Conservation (phyloP, 2,113 vertebrate species). For the Stegostoma tigrinum region DNA sequence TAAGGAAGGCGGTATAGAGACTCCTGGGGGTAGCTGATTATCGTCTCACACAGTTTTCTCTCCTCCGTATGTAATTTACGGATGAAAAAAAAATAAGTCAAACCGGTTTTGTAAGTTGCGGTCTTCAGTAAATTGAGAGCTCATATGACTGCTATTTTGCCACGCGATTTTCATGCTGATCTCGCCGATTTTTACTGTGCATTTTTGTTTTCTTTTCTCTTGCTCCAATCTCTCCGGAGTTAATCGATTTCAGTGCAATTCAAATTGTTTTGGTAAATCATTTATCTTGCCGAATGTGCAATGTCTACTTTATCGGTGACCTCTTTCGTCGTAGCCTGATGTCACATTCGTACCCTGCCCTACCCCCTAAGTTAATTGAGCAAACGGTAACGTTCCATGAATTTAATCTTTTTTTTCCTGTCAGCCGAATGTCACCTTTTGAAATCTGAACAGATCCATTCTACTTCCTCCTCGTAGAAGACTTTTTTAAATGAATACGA, state of each 20-base stretch:
- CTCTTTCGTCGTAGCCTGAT: background rate
- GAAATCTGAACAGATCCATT: background rate
- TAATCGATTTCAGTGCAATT: background rate
- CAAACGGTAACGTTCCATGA: background rate
- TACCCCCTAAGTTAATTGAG: background rate
- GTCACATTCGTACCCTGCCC: background rate
- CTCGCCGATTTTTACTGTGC: background rate
- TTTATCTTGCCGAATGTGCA: background rate
- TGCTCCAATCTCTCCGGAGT: background rate
- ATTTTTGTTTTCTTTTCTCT: background rate
- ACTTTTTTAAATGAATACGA: background rate
- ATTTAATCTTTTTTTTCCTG: background rate
- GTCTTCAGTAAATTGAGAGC: background rate
- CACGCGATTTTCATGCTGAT: background rate
- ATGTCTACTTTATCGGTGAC: no score
- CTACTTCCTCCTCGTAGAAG: background rate
- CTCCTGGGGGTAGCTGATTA: background rate
- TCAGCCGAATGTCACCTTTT: background rate
- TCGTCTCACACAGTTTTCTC: background rate
- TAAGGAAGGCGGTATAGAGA: background rate
- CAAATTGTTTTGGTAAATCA: background rate
- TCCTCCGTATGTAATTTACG: background rate
- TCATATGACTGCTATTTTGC: background rate
- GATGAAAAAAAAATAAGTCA: no score
- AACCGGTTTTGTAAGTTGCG: background rate